Conservation (phyloP, 2,797 vertebrate species). For the Chaetodon trifasciatus region DNA sequence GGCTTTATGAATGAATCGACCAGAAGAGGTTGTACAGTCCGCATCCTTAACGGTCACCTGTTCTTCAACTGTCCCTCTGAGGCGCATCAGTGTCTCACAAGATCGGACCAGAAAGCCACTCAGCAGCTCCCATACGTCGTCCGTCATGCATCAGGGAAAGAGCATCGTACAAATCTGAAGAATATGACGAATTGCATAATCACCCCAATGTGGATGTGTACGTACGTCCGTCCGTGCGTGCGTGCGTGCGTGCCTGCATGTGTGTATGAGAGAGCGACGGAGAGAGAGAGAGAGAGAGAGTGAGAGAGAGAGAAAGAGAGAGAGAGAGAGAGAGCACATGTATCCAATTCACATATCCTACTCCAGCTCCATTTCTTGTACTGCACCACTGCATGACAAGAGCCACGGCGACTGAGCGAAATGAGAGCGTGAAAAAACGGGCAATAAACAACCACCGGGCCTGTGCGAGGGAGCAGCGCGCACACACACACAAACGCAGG, state of each 20-base stretch:
- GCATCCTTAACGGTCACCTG: constrained; percentile 53
- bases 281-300: constrained; percentile 8
- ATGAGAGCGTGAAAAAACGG: constrained; percentile 70
- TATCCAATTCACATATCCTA: constrained; percentile 72
- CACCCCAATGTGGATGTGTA: constrained; percentile 51
- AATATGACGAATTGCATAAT: constrained; percentile 83
- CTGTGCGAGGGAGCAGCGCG: constrained; percentile 59
- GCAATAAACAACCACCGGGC: constrained; percentile 77
- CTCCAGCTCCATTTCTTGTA: constrained; percentile 66
- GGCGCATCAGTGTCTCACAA: constrained; percentile 28
- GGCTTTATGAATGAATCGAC: constrained; percentile 84
- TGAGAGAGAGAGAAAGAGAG: no score
- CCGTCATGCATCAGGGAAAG: constrained; percentile 46
- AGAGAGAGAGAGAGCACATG: constrained; percentile 66
- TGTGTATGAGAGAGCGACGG: constrained; percentile 13
- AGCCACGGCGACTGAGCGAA: constrained; percentile 50
- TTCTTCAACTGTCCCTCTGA: constrained; percentile 46
- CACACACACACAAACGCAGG: constrained; percentile 61
- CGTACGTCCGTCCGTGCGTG: constrained; percentile 31
- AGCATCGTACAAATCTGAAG: constrained; percentile 61
- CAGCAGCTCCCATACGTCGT: constrained; percentile 40
- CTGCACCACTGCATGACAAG: constrained; percentile 77
- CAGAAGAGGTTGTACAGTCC: constrained; percentile 50
- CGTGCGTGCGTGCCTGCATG: constrained; percentile 28
- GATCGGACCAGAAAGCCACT: constrained; percentile 27